Evolutionary conservation across 2,797 vertebrate genomes (phyloP).

Genomic region (Centroberyx gerrardi): DNA sequence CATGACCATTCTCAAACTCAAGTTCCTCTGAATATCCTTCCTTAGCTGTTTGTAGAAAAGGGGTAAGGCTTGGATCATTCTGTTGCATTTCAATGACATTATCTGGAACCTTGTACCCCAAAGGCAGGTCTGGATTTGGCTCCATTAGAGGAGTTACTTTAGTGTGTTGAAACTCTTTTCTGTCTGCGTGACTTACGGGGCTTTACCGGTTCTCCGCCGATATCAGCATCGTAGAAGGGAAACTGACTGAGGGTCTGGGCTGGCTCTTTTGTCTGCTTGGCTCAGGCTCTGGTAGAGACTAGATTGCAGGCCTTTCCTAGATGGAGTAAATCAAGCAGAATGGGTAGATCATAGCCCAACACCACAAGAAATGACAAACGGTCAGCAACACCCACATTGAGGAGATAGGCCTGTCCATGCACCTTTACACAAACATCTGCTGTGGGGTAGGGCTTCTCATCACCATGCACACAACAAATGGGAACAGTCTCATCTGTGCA

Average conservation of each 20-base stretch:
- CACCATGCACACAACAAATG: neutral
- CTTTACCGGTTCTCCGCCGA: conserved; percentile 7
- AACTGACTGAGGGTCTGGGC: neutral
- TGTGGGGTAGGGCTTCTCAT: neutral
- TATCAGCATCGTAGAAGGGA: conserved; percentile 19
- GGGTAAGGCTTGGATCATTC: neutral
- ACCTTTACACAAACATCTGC: neutral
- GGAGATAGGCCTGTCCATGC: neutral
- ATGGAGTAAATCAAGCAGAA: conserved; percentile 1
- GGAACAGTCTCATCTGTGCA: neutral
- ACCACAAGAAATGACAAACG: neutral
- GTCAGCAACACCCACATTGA: neutral
- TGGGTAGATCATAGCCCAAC: neutral
- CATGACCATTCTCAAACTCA: neutral
- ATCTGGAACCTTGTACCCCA: neutral
- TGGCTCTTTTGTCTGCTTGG: neutral
- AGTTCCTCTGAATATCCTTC: neutral
- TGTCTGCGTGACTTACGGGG: conserved; percentile 1
- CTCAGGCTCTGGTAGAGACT: neutral
- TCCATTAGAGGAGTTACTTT: neutral
- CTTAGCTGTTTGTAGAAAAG: neutral
- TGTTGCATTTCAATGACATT: conserved; percentile 21
- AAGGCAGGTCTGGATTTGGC: neutral
- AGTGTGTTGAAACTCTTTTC: conserved; percentile 3
- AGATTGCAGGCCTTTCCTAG: neutral